These are phyloP conservation scores for Drosophila biarmipes DNA, from an alignment of 1,140 invertebrate genomes.

Conservation along the genomic window DNA sequence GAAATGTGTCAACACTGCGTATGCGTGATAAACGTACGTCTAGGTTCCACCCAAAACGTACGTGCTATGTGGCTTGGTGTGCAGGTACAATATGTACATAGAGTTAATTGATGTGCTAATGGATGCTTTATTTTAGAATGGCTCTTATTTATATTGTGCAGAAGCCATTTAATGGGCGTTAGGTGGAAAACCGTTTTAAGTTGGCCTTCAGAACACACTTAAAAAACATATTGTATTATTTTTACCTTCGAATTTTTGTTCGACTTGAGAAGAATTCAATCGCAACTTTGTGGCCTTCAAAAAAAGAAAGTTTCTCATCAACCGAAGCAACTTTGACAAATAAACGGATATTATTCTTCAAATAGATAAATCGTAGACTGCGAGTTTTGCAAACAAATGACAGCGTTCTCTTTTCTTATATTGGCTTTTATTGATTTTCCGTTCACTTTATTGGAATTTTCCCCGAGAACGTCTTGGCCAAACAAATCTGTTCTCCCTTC, in stretches of 20 bases:
- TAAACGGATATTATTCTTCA: conserved; percentile 16
- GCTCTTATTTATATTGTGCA: conserved; percentile 25
- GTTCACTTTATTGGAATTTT: conserved; percentile 19
- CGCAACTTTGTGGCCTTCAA: not conserved
- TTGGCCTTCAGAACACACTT: not conserved
- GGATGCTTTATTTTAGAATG: conserved; percentile 44
- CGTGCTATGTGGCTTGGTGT: not conserved
- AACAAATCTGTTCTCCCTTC: conserved; percentile 15
- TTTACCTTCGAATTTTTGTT: not conserved
- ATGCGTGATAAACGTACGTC: not conserved
- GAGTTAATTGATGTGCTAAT: conserved; percentile 55
- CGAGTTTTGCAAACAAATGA: conserved; percentile 31
- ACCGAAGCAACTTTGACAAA: conserved; percentile 1
- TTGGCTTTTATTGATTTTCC: conserved; percentile 43
- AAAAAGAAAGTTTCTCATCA: not conserved
- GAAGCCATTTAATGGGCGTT: conserved; percentile 20
- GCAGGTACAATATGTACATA: conserved; percentile 30
- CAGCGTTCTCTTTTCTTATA: conserved; percentile 26
- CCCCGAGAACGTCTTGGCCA: not conserved
- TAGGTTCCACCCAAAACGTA: conserved; percentile 3
- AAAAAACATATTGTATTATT: not conserved
- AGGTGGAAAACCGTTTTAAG: not conserved
- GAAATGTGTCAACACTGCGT: conserved; percentile 9
- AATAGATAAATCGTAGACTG: conserved; percentile 7
- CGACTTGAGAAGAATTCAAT: not conserved